A percentile compares a stretch with the other conserved stretches of the same genome.
These are phyloP conservation scores for Mirza zaza DNA, from an alignment of 2,113 vertebrate genomes.

Conservation along the genomic window DNA sequence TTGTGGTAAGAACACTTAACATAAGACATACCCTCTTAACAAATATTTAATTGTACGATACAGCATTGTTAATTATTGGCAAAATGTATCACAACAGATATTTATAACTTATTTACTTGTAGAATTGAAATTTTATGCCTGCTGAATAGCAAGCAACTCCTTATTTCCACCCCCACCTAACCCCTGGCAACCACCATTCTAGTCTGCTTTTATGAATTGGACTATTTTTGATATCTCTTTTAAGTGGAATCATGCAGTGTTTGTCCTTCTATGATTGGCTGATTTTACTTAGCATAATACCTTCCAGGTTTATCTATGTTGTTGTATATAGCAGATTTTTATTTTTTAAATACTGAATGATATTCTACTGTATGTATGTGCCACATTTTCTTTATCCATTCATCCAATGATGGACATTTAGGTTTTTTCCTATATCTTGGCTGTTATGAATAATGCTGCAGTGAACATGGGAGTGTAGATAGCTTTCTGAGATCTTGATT, in stretches of 20 bases:
- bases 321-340: neutral
- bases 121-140: neutral
- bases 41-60: neutral
- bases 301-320: neutral
- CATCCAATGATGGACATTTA: neutral
- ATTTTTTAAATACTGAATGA: neutral
- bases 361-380: neutral
- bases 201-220: neutral
- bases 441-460: neutral
- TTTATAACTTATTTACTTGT: neutral
- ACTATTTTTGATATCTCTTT: neutral
- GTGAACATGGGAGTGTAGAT: neutral
- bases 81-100: neutral
- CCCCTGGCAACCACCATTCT: neutral
- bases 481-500: neutral
- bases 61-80: neutral
- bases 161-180: too few species aligned
- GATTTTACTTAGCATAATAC: neutral
- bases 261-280: neutral
- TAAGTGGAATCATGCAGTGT: neutral
- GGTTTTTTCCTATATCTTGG: neutral
- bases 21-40: neutral
- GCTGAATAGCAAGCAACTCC: neutral
- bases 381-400: neutral
- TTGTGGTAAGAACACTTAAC: neutral